These are phyloP conservation scores for Nymphalis c-album DNA, from an alignment of 2,888 invertebrate genomes.

Conservation along the genomic window DNA sequence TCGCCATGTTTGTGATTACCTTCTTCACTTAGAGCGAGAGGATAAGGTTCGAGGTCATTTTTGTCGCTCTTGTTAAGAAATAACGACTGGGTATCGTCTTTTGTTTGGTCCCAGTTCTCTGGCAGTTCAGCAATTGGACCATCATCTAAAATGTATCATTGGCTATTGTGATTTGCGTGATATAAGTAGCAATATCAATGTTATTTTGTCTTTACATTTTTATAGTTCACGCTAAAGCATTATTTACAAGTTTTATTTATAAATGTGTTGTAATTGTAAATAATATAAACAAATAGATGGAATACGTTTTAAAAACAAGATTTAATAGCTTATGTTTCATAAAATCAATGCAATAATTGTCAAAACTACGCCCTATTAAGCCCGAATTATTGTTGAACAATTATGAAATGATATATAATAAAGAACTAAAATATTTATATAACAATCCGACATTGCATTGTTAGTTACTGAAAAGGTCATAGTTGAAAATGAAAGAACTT, in stretches of 20 bases:
- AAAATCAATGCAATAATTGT: too few relatives aligned
- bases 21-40: constrained; percentile 78
- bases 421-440: not conserved
- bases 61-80: constrained; percentile 80
- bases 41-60: constrained; percentile 79
- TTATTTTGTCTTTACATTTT: not conserved
- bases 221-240: too few relatives aligned
- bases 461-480: constrained; percentile 47
- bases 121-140: constrained; percentile 74
- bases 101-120: constrained; percentile 80
- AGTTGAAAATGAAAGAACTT: constrained; percentile 53
- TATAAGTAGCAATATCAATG: not conserved
- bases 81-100: constrained; percentile 77
- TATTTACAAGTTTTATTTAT: too few relatives aligned
- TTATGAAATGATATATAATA: not conserved
- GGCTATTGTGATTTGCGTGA: constrained; percentile 10
- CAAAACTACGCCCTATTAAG: too few relatives aligned
- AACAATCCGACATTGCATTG: not conserved
- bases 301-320: not conserved
- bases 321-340: not conserved
- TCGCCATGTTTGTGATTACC: constrained; percentile 49
- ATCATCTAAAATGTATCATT: constrained; percentile 58
- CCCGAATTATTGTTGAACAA: not conserved
- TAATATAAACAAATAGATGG: not conserved
- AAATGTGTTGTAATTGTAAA: not conserved